Base-by-base conservation (phyloP, 2,888 invertebrate genomes). In the Hypomecis atomaria region DNA sequence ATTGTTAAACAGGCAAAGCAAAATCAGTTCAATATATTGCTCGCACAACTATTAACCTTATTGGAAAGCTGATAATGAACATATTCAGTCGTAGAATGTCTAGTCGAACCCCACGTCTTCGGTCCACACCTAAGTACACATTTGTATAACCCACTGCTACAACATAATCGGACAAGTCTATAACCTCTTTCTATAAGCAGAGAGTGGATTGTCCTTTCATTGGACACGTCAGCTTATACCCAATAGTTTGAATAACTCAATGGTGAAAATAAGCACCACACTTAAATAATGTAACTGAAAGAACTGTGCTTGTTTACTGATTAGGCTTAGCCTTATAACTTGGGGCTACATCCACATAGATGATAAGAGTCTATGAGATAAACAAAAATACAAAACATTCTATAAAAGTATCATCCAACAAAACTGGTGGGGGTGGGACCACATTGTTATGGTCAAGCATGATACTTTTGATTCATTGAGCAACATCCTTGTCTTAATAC, bases 121-220 rank as follows among this genome's bases (percentile, higher is more conserved):
- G 78, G 81, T 78, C 84, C 79, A 76, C 80, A 81, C 78, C 83
- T 84, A 83, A 82, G 82, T 84, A 86, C 83, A 82, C 82, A 78
- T 73, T 72, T 78, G 79, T 82, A 82, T 78, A 81, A 80, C 79
- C 50, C 69, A 81, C 76, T 74, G 75, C 77, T 83, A 80, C 66
- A 81, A 82, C 78, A 73, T 42, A 82, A 79, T 81, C 78, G 81
- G 83, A 83, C 81, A 80, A 69, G 75, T 74, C 73, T 76, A 69
- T 73, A 70, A 70, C 61, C 75, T 76, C 77, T 76, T 74, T 62
- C 70, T 77, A 77, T 75, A 66, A 77, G 75, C 72, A 65, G 72
- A 80, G 70, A 80, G 70, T 73, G 69, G 76, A 77, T 70, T 71
- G 76, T 78, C 75, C 75, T 77, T 74, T 74, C 72, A 75, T 76